Evolutionary conservation across 1,140 invertebrate species (phyloP).

Genomic region (Littorina saxatilis): DNA sequence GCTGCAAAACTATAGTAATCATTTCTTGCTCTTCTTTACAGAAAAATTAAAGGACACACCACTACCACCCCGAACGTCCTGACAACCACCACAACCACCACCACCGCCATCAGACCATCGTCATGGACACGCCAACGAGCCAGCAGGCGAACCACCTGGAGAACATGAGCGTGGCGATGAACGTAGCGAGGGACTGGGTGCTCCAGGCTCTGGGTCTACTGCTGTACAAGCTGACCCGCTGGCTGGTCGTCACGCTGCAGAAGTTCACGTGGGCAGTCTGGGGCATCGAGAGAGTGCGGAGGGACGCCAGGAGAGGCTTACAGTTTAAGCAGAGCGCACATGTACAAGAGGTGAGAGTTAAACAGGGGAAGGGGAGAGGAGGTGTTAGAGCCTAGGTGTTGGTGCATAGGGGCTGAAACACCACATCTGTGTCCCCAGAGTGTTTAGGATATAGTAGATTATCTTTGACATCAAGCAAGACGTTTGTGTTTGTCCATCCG

Average conservation of each 20-base stretch:
- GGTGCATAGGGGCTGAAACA: too few relatives aligned
- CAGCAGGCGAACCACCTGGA: slow-evolving; percentile 64
- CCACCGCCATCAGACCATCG: too few relatives aligned
- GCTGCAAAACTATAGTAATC: too few relatives aligned
- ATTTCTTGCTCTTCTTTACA: too few relatives aligned
- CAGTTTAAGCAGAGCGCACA: slow-evolving; percentile 70
- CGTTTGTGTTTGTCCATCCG: background rate
- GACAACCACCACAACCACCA: too few relatives aligned
- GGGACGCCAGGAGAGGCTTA: slow-evolving; percentile 65
- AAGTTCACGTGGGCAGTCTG: slow-evolving; percentile 70
- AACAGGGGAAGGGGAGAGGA: background rate
- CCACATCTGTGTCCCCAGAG: too few relatives aligned
- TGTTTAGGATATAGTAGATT: too few relatives aligned
- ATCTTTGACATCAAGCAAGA: background rate
- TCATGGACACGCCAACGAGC: slow-evolving; percentile 29
- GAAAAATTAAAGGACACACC: too few relatives aligned
- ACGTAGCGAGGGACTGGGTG: slow-evolving; percentile 63
- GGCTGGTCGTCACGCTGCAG: slow-evolving; percentile 64
- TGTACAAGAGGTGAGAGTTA: slow-evolving; percentile 58
- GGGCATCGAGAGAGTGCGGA: slow-evolving; percentile 65
- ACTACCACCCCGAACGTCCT: too few relatives aligned
- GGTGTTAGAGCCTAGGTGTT: background rate
- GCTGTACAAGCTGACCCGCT: slow-evolving; percentile 59
- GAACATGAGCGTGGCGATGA: slow-evolving; percentile 66
- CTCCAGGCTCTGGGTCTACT: slow-evolving; percentile 60